Percentiles rank a stretch among this genome's conserved stretches.
These are phyloP conservation scores for Ciconia maguari DNA, from an alignment of 2,113 vertebrate genomes.

Conservation along the genomic window DNA sequence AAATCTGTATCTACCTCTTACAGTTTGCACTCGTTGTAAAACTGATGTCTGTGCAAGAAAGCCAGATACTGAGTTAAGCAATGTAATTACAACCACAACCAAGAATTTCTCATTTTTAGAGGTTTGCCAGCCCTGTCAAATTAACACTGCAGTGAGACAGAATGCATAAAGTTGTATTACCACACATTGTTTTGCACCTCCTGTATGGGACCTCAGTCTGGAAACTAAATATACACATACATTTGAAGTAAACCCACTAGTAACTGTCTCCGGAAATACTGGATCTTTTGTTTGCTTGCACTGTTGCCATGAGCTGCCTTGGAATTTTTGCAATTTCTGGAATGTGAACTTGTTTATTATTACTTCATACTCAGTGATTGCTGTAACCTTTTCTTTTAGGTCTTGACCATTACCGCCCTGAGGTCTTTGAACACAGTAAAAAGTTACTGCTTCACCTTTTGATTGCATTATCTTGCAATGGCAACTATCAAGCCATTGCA, in stretches of 20 bases:
- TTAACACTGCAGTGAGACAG: background rate
- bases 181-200: background rate
- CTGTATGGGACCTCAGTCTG: background rate
- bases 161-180: background rate
- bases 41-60: background rate
- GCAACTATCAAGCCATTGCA: conserved; percentile 92
- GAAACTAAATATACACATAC: background rate
- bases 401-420: conserved; percentile 95
- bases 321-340: conserved; percentile 53
- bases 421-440: conserved; percentile 98
- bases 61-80: background rate
- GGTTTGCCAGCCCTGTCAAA: background rate
- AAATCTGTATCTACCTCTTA: background rate
- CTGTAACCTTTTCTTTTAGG: conserved; percentile 74
- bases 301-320: background rate
- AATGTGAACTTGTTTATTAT: conserved; percentile 51
- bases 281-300: conserved; percentile 2
- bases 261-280: background rate
- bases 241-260: background rate
- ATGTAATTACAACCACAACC: background rate
- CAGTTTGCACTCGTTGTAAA: background rate
- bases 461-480: conserved; percentile 93
- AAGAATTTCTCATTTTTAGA: background rate
- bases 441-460: conserved; percentile 93
- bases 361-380: conserved; percentile 17